These are phyloP conservation scores for Drymodes brunneopygia DNA, from an alignment of 2,113 vertebrate genomes.

Conservation along the genomic window DNA sequence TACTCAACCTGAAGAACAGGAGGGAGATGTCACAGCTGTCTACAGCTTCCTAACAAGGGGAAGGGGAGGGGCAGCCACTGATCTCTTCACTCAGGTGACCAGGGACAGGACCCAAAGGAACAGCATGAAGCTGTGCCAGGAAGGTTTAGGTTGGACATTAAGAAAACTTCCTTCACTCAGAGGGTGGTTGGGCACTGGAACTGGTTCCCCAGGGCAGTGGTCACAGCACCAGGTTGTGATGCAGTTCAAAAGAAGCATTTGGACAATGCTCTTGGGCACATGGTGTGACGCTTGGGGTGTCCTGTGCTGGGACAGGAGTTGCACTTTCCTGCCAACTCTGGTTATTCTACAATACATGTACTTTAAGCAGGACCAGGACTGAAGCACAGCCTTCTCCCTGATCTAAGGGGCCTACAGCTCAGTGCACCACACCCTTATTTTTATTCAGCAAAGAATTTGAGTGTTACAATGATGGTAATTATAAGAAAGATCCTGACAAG, in stretches of 20 bases:
- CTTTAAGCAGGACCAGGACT: neutral
- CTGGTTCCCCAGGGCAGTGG: neutral
- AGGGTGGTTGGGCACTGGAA: neutral
- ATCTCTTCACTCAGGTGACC: accelerated
- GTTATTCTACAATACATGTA: neutral
- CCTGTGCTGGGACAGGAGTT: neutral
- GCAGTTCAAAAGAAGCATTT: neutral
- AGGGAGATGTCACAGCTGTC: neutral
- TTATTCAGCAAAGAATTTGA: neutral
- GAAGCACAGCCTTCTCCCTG: neutral
- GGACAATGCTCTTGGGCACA: neutral
- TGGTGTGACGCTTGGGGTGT: neutral
- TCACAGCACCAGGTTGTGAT: neutral
- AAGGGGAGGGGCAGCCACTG: neutral
- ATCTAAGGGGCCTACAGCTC: neutral
- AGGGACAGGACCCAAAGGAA: neutral
- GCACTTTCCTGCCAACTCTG: neutral
- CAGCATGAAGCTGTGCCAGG: neutral
- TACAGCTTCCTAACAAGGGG: neutral
- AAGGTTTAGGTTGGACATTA: neutral
- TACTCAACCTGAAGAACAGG: neutral
- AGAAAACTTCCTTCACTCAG: neutral
- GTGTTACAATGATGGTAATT: neutral
- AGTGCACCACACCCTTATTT: neutral
- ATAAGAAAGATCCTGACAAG: neutral